Base-by-base conservation (phyloP, 2,113 vertebrate species). In the Burhinus bistriatus region DNA sequence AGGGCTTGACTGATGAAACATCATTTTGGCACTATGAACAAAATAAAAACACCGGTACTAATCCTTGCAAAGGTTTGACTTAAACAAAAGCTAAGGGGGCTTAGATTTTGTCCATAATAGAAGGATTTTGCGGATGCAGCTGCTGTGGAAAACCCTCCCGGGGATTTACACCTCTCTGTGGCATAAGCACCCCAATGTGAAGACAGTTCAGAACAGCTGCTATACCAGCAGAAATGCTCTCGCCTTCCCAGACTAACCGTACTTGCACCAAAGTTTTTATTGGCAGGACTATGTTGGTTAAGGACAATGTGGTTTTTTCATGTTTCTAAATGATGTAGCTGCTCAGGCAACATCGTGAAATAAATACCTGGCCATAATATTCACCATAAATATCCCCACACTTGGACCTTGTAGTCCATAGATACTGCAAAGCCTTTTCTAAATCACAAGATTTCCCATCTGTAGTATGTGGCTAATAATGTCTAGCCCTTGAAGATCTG, bases 51-150 rank as follows among this genome's bases (percentile, higher is more conserved):
- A 27, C 25, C 34, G 52, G 13, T 66, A 25, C 40, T 75, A 89
- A 92, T 89, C 59, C 44, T 76, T 89, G 65, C 61, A 62, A 57
- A 61, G 40, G n/a, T 58, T 69, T 84, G 38, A 69, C 49, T 83
- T 81, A 76, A 89, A 83, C 76, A 81, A 92, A 95, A 79, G 52
- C 47, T 59, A 45, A 78, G 42, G 25, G 15, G 26, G 38, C 40
- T 76, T 84, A 20, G 34, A 47, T 68, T 90, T 87, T 95, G 47
- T 71, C 38, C 38, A 29, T 65, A 87, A 62, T n/a, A 84, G 80
- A 76, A 82, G 69, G 80, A 71, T 94, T 94, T 90, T 96, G 59
- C 64, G 87, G 68, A 47, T 84, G 68, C 64, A 92, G 68, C 86
- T 97, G 90, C 76, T 87, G 18, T 83, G 76, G 66, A 62, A 81